Percentiles rank a stretch among this genome's conserved stretches.
Conservation (phyloP, 2,888 invertebrate genomes). For the Boloria euphrosyne region DNA sequence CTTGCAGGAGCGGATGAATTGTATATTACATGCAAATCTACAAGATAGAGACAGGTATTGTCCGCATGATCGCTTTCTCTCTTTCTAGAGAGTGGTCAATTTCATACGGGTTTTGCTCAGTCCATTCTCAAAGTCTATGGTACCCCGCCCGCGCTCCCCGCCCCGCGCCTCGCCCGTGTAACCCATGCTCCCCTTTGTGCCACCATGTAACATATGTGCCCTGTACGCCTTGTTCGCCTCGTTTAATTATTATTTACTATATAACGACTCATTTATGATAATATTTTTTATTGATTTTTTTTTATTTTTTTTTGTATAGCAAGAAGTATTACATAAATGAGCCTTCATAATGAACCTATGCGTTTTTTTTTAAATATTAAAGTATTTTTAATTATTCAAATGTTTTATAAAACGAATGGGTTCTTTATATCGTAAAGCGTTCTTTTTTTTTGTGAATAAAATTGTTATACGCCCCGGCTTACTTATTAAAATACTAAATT, state of each 20-base stretch:
- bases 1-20: too few species aligned
- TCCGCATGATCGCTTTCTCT: too few species aligned
- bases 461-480: slow-evolving; percentile 25
- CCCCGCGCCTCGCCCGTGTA: background rate
- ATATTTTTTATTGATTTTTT: background rate
- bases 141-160: slow-evolving; percentile 22
- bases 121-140: slow-evolving; percentile 1
- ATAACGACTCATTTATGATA: slow-evolving; percentile 3
- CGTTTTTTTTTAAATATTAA: background rate
- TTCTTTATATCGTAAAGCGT: slow-evolving; percentile 5
- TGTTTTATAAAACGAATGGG: background rate
- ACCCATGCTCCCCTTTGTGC: background rate
- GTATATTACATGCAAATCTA: too few species aligned
- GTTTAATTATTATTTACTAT: background rate
- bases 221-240: slow-evolving; percentile 1
- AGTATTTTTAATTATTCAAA: background rate
- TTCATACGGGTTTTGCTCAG: too few species aligned
- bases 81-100: too few species aligned
- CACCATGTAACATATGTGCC: background rate
- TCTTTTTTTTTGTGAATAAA: slow-evolving; percentile 22
- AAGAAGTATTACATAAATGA: slow-evolving; percentile 8
- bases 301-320: background rate
- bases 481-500: slow-evolving; percentile 1
- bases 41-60: too few species aligned
- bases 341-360: slow-evolving; percentile 9